These are phyloP conservation scores for Oscheius sp. DNA, from an alignment of 2,888 invertebrate species.

Conservation along the genomic window DNA sequence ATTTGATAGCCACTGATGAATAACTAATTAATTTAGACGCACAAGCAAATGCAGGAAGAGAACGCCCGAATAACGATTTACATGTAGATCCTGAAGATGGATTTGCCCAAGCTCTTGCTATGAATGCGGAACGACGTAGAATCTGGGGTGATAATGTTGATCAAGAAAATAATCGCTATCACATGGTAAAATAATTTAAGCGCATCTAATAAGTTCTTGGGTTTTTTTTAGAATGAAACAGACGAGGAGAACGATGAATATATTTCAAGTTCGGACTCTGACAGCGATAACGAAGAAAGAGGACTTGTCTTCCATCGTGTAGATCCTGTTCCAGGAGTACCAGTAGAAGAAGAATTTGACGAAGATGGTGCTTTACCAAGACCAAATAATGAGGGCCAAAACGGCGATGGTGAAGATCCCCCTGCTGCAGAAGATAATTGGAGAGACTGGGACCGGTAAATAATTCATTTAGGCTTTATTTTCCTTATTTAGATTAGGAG, in stretches of 20 bases:
- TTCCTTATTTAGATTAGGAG: conserved; percentile 80
- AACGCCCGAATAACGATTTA: conserved; percentile 32
- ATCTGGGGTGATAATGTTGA: conserved; percentile 4
- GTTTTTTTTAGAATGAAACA: conserved; percentile 1
- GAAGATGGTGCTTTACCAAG: conserved; percentile 2
- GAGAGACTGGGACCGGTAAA: conserved; percentile 52
- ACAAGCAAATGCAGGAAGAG: conserved; percentile 22
- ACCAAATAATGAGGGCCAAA: conserved; percentile 4
- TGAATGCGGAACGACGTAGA: conserved; percentile 1
- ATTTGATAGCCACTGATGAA: no score
- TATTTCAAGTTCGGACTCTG: neutral
- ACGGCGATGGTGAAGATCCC: conserved; percentile 11
- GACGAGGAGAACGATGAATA: no score
- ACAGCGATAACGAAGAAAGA: neutral
- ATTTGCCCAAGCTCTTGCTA: neutral
- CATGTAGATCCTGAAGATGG: conserved; percentile 13
- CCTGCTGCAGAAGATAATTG: conserved; percentile 59
- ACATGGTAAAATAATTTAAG: neutral
- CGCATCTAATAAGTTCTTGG: neutral
- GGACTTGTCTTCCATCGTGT: neutral
- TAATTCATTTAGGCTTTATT: neutral
- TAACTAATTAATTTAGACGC: no score
- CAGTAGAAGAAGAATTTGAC: neutral
- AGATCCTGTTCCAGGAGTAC: neutral
- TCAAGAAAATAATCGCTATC: conserved; percentile 6